These are phyloP conservation scores for Sericinus montela DNA, from an alignment of 2,888 invertebrate species.

Conservation along the genomic window DNA sequence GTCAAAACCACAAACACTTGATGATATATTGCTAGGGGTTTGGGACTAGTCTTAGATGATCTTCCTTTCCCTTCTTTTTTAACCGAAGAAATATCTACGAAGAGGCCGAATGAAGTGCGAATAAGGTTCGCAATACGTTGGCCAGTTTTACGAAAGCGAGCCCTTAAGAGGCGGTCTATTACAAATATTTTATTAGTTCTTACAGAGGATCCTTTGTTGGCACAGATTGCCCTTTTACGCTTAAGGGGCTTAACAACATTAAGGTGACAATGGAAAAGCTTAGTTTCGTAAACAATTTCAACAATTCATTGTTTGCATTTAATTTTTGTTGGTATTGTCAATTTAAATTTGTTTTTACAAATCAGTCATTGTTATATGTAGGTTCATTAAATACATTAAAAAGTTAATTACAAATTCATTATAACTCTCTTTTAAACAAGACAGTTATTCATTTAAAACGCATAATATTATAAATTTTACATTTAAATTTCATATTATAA, in stretches of 20 bases:
- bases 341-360: too few species aligned
- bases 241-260: conserved; percentile 31
- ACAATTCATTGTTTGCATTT: conserved; percentile 19
- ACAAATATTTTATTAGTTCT: conserved; percentile 46
- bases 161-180: conserved; percentile 38
- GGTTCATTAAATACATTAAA: too few species aligned
- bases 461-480: too few species aligned
- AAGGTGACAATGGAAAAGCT: conserved; percentile 33
- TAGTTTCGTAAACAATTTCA: conserved; percentile 19
- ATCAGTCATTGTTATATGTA: too few species aligned
- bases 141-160: conserved; percentile 22
- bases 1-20: conserved; percentile 50
- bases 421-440: too few species aligned
- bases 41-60: conserved; percentile 14
- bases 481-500: too few species aligned
- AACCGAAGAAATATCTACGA: conserved; percentile 18
- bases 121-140: conserved; percentile 24
- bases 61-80: conserved; percentile 18
- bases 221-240: conserved; percentile 26
- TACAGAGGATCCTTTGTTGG: conserved; percentile 33
- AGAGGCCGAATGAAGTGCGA: conserved; percentile 23
- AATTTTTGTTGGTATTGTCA: conserved; percentile 2
- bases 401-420: too few species aligned
- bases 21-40: conserved; percentile 42
- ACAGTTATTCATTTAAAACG: too few species aligned